Percentiles rank a stretch among this genome's conserved stretches.
phyloP scores from a whole-genome alignment of 1,140 invertebrate species.

The Gryon sp. region DNA sequence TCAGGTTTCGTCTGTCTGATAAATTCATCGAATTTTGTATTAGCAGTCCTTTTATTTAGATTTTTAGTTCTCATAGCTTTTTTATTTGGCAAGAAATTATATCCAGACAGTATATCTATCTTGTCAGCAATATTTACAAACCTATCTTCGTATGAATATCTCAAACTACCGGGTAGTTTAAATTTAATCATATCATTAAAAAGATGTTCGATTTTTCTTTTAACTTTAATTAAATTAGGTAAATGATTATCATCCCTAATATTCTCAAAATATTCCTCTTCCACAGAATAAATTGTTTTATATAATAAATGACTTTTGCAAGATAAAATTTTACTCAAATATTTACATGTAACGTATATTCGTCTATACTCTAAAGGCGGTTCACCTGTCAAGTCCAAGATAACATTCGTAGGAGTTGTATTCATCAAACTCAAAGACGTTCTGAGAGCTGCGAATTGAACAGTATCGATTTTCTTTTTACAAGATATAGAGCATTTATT shows the following conservation, averaged over 20 bases:
- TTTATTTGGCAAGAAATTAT: background rate
- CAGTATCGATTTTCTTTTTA: conserved; percentile 2
- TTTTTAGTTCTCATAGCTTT: conserved; percentile 4
- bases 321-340: conserved; percentile 2
- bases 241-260: too few species aligned
- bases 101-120: background rate
- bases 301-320: too few species aligned
- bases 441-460: conserved; percentile 7
- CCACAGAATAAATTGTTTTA: background rate
- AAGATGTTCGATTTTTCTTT: background rate
- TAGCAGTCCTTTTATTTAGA: background rate
- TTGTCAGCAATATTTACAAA: background rate
- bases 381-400: conserved; percentile 1
- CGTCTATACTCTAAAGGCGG: background rate
- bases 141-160: too few species aligned
- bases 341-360: conserved; percentile 4
- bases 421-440: conserved; percentile 3
- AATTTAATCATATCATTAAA: background rate
- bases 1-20: too few species aligned
- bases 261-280: too few species aligned
- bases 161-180: background rate
- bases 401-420: too few species aligned
- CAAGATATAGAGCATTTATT: background rate
- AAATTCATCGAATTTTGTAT: too few species aligned
- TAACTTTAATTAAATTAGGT: too few species aligned